A percentile compares a stretch with the other conserved stretches of the same genome.
phyloP scores from a whole-genome alignment of 2,797 vertebrate genomes.

The Basileuterus tristriatus region DNA sequence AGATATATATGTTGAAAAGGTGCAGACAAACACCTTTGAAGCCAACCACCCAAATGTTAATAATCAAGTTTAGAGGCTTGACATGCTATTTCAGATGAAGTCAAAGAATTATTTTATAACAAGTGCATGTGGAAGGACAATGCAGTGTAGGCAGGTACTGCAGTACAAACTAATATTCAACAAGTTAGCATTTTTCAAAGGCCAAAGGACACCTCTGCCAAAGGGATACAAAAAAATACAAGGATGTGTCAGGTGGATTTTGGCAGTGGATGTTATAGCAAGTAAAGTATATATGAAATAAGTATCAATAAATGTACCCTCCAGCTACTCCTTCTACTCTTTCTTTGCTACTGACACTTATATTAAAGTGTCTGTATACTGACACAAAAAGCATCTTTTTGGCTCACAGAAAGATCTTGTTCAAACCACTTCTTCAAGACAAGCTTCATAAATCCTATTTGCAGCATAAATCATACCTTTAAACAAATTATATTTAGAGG shows the following conservation, averaged over 20 bases:
- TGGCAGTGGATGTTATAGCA: background rate
- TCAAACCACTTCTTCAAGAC: slow-evolving; percentile 10
- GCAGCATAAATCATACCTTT: slow-evolving; percentile 14
- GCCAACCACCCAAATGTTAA: background rate
- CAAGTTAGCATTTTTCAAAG: background rate
- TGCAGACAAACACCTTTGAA: background rate
- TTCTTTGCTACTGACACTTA: background rate
- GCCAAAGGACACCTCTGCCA: background rate
- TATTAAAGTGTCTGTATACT: no score
- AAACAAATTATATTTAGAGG: slow-evolving; percentile 8
- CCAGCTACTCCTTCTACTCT: background rate
- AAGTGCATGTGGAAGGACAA: background rate
- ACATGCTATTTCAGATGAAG: background rate
- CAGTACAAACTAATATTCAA: background rate
- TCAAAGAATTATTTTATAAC: background rate
- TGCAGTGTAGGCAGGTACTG: background rate
- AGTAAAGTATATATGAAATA: slow-evolving; percentile 7
- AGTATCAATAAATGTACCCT: slow-evolving; percentile 8
- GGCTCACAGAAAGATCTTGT: slow-evolving; percentile 14
- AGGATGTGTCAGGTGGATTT: background rate
- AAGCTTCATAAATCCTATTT: slow-evolving; percentile 41
- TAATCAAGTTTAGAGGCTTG: background rate
- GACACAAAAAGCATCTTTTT: slow-evolving; percentile 14
- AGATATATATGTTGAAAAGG: background rate
- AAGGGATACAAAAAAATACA: background rate